These are phyloP conservation scores for Tetragnatha montana DNA, from an alignment of 2,888 invertebrate species.

Conservation along the genomic window DNA sequence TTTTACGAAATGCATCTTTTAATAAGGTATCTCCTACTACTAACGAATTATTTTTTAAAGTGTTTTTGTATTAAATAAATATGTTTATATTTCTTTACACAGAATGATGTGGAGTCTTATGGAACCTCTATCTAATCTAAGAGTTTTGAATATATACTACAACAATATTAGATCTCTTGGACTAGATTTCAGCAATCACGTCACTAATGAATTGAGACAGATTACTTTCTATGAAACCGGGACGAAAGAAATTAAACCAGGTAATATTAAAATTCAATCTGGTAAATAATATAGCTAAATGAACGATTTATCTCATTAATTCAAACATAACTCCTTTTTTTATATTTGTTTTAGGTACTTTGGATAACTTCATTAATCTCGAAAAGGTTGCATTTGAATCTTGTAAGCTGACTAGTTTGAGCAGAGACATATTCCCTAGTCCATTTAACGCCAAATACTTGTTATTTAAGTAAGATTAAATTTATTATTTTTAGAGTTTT, in stretches of 20 bases:
- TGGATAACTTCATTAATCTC: not conserved
- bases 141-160: slow-evolving; percentile 7
- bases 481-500: not conserved
- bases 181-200: not conserved
- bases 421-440: slow-evolving; percentile 15
- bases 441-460: slow-evolving; percentile 28
- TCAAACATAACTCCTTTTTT: no score
- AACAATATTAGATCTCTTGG: not conserved
- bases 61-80: not conserved
- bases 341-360: slow-evolving; percentile 7
- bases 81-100: no score
- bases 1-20: no score
- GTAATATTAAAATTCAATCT: not conserved
- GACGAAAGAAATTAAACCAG: slow-evolving; percentile 12
- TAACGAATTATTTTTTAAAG: not conserved
- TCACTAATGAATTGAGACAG: not conserved
- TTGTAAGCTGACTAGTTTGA: not conserved
- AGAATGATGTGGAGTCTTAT: not conserved
- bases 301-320: no score
- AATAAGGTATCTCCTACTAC: not conserved
- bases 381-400: slow-evolving; percentile 20
- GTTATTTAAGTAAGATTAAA: slow-evolving; percentile 21
- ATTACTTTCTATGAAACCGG: slow-evolving; percentile 23
- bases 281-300: no score
- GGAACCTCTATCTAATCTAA: not conserved